Evolutionary conservation across 1,140 invertebrate species (phyloP).

Genomic region (Hormaphis cornu): DNA sequence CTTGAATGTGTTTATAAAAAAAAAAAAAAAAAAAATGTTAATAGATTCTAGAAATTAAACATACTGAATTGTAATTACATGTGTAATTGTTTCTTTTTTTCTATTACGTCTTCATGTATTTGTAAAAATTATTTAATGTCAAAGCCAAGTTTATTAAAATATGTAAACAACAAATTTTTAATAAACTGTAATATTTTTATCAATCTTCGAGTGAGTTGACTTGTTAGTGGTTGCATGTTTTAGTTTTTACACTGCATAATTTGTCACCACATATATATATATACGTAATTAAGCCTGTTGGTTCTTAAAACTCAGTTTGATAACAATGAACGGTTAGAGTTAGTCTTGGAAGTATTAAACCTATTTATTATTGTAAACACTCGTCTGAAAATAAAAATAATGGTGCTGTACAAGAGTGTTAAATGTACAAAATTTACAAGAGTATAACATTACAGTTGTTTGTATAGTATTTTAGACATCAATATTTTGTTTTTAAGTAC

Average conservation of each 20-base stretch:
- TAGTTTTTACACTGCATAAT: constrained; percentile 29
- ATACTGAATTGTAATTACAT: neutral
- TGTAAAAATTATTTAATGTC: constrained; percentile 9
- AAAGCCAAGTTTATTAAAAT: neutral
- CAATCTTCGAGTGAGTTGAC: neutral
- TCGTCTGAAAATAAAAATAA: constrained; percentile 46
- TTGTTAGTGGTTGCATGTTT: constrained; percentile 7
- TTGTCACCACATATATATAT: constrained; percentile 57
- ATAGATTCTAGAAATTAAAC: no score
- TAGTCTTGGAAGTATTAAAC: constrained; percentile 41
- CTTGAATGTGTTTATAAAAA: neutral
- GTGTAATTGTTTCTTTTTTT: neutral
- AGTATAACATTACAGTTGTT: no score
- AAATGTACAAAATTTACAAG: neutral
- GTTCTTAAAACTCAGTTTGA: constrained; percentile 72
- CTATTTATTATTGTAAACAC: constrained; percentile 65
- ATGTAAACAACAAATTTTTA: neutral
- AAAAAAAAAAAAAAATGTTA: neutral
- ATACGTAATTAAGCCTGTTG: constrained; percentile 69
- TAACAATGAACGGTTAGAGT: constrained; percentile 71
- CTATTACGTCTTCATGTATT: constrained; percentile 12
- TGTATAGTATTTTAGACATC: no score
- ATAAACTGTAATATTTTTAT: constrained; percentile 7
- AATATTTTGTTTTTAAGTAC: no score
- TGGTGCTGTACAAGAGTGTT: neutral